Evolutionary conservation across 2,888 invertebrate species (phyloP), one percentile per base, ranked within the genome.

Genomic region (Epicampocera succincta): DNA sequence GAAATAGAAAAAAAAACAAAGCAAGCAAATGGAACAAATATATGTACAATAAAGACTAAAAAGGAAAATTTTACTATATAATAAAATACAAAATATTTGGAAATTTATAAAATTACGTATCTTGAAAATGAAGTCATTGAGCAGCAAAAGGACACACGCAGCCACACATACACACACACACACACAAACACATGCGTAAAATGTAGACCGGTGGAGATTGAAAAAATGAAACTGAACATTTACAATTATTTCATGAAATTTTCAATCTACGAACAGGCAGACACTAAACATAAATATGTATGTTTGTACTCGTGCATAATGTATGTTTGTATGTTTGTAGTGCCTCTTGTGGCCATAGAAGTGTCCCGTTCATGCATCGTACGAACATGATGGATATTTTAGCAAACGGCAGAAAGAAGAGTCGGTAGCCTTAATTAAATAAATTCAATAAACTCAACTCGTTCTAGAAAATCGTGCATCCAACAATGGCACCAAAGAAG

Each of bases 381-480:
- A 33, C 33, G 73, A 58, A 60, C 13, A 21, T 40, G 17, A 42
- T 40, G 17, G 29, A 38, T 33, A n/a, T 29, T 44, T 46, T 29
- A 29, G 11, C 44, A 1, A 3, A n/a, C 40, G 60, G 75, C 50
- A 44, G 44, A 58, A 46, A 42, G 42, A 58, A 33, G 71, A 60
- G 75, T 76, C 29, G 86, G 87, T 87, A 86, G 87, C 87, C 89
- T 89, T 89, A 89, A 89, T 89, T 89, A 89, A 89, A 89, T 89
- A 89, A 89, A 89, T 89, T 89, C 89, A 89, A 89, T 89, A 89
- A 89, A 88, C 89, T 88, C 83, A 84, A 78, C 84, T 73, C 73
- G 75, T 82, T 74, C 74, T 61, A 42, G 61, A 76, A 66, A 66
- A 79, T 75, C 82, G 82, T 83, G 76, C 79, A 80, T 71, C n/a